These are phyloP conservation scores for Nyctalus aviator DNA, from an alignment of 2,797 vertebrate genomes.

Conservation along the genomic window DNA sequence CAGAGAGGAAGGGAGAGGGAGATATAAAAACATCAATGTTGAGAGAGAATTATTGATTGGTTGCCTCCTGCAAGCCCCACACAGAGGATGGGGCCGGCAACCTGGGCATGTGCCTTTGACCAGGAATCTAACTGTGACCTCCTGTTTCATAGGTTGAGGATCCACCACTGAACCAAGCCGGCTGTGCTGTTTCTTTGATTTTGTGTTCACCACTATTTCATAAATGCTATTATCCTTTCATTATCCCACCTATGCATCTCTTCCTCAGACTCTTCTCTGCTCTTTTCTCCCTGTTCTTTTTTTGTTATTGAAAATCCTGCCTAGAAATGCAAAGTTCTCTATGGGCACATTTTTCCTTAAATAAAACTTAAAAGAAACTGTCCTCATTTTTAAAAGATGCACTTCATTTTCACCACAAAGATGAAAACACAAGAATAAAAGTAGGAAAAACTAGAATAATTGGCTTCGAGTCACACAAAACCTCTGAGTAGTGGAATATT, in stretches of 20 bases:
- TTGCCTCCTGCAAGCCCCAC: not conserved
- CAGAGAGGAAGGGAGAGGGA: not conserved
- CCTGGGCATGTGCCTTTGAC: not conserved
- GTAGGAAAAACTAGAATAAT: not conserved
- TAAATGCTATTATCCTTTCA: not conserved
- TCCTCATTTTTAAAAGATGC: not conserved
- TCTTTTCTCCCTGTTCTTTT: not conserved
- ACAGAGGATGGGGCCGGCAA: not conserved
- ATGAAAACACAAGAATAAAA: not conserved
- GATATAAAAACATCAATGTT: not conserved
- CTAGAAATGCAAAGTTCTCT: not conserved
- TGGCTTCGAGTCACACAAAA: not conserved
- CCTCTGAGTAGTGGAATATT: not conserved
- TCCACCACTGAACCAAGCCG: not conserved
- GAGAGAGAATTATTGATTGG: not conserved
- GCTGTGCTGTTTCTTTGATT: not conserved
- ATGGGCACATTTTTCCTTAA: not conserved
- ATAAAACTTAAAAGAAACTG: conserved; percentile 5
- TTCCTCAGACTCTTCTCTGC: not conserved
- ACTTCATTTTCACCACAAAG: not conserved
- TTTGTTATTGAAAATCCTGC: not conserved
- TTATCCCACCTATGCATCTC: not conserved
- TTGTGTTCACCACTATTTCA: not conserved
- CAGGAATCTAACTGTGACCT: not conserved
- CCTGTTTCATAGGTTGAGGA: not conserved